Evolutionary conservation across 2,113 vertebrate genomes (phyloP), one percentile per base, ranked within the genome.

Genomic region (Oryzias curvinotus): DNA sequence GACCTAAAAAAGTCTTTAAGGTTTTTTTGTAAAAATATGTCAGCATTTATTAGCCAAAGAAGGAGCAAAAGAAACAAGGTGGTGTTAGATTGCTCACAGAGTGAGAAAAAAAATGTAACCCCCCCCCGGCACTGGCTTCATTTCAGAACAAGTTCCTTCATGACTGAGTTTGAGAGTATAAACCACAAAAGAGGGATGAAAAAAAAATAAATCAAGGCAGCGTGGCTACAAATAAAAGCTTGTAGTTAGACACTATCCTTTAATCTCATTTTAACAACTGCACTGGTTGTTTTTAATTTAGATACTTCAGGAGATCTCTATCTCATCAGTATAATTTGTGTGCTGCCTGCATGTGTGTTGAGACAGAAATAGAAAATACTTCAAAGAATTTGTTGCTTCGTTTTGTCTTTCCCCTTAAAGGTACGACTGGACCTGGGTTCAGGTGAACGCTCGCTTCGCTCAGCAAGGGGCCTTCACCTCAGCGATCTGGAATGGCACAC

Each of bases 401-500:
- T 10, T 36, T 2, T 12, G 36, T 36, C 10, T 36, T 36, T 36
- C 36, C 36, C 36, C 36, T 36, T 36, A 36, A 65, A 97, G 95
- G 62, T 94, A 25, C 94, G 87, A 80, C 71, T 95, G 44, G 91
- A 93, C 54, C 77, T 95, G 75, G 95, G 93, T 41, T 56, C 83
- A 44, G 91, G 87, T 8, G 90, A 95, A 49, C 83, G 5, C 49
- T 68, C 78, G 5, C 82, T 96, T 4, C 74, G 43, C 66, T 93
- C 93, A 72, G 92, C 93, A 28, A 86, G 80, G 21, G 89, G 83
- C 2, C 70, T 86, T 61, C 78, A 46, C 13, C 76, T 96, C 42
- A 91, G 92, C 46, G 91, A 96, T 88, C 87, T 94, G 76, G 78
- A 68, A 0, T 96, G 94, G 95, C 95, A 96, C 67, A 81, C 85